Conservation (phyloP, 2,797 vertebrate species). For the Carcharodon carcharias region DNA sequence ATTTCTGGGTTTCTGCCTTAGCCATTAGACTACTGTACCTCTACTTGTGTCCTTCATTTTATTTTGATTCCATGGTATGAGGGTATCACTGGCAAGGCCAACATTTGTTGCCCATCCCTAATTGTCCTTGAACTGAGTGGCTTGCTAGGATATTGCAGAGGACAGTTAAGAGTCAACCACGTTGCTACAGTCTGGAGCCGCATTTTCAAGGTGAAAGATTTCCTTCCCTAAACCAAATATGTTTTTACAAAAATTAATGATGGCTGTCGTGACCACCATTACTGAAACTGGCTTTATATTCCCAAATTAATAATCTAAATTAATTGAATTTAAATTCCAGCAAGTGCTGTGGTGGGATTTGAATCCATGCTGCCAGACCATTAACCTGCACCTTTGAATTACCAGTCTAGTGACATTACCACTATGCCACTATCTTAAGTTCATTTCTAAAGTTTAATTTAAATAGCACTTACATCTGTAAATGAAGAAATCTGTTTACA, state of each 20-base stretch:
- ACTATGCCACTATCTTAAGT: not conserved
- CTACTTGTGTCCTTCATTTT: not conserved
- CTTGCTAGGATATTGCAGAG: not conserved
- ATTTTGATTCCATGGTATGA: not conserved
- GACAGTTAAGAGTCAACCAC: not conserved
- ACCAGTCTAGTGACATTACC: not conserved
- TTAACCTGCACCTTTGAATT: no score
- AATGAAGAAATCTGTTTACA: not conserved
- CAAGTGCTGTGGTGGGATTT: no score
- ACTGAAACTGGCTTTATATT: no score
- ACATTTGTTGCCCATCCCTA: not conserved
- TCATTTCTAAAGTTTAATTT: not conserved
- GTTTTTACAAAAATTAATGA: no score
- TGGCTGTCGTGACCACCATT: no score
- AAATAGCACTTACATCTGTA: not conserved
- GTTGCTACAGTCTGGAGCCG: not conserved
- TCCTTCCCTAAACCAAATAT: not conserved
- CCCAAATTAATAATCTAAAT: no score
- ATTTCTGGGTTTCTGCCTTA: not conserved
- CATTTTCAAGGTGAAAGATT: not conserved
- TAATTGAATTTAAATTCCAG: no score
- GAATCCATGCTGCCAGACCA: no score
- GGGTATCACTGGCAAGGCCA: not conserved
- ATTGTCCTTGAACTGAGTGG: not conserved
- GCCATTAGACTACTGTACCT: not conserved